Percentiles rank a stretch among this genome's conserved stretches.
Conservation (phyloP, 1,140 invertebrate genomes). For the Drosophila hydei region DNA sequence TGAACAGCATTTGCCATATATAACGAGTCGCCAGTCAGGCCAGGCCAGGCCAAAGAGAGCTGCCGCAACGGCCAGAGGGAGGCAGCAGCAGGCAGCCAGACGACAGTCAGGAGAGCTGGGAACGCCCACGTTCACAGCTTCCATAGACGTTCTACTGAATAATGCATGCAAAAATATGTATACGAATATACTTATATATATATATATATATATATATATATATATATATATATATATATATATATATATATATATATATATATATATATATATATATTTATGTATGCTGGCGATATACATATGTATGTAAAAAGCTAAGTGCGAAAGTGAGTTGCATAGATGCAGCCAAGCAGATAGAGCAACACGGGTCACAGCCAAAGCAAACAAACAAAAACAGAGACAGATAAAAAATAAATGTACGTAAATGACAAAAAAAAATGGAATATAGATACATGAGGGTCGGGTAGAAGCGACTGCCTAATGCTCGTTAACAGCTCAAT, state of each 20-base stretch:
- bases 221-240: conserved; percentile 29
- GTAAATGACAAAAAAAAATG: not conserved
- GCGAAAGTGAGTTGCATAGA: conserved; percentile 81
- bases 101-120: conserved; percentile 36
- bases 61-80: conserved; percentile 18
- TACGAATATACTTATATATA: conserved; percentile 26
- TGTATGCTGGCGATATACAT: conserved; percentile 19
- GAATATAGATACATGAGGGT: not conserved
- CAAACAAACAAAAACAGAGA: conserved; percentile 28
- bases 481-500: not conserved
- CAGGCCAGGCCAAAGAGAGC: conserved; percentile 47
- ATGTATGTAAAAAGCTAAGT: conserved; percentile 54
- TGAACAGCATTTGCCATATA: conserved; percentile 48
- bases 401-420: conserved; percentile 1
- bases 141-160: conserved; percentile 53
- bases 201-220: conserved; percentile 30
- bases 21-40: conserved; percentile 62
- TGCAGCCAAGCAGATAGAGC: conserved; percentile 77
- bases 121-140: conserved; percentile 33
- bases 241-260: conserved; percentile 31
- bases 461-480: not conserved
- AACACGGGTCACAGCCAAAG: conserved; percentile 69
- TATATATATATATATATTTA: conserved; percentile 28
- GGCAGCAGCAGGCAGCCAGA: conserved; percentile 60
- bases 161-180: conserved; percentile 67